A percentile compares a stretch with the other conserved stretches of the same genome.
Conservation (phyloP, 35 echinoderm and acorn worm species). For the Heliocidaris erythrogramma region DNA sequence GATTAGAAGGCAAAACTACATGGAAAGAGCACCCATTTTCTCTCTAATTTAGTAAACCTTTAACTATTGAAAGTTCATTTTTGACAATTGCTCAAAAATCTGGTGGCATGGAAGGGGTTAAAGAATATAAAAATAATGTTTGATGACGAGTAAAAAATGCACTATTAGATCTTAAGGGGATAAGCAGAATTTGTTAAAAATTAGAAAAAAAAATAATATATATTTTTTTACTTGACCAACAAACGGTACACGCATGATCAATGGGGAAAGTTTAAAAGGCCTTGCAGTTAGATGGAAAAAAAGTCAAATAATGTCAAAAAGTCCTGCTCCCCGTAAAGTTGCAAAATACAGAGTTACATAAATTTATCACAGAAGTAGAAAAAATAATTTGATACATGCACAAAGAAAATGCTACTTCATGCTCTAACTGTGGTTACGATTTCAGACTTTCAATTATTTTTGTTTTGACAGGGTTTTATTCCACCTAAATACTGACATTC, state of each 20-base stretch:
- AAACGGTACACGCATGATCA: too few relatives aligned
- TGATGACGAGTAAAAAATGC: constrained; percentile 22
- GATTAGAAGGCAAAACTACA: too few relatives aligned
- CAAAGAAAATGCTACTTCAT: constrained; percentile 27
- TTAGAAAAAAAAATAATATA: background rate
- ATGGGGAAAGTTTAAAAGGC: too few relatives aligned
- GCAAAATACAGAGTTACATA: background rate
- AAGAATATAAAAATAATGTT: constrained; percentile 21
- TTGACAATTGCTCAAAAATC: background rate
- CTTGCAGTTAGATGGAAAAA: constrained; percentile 5
- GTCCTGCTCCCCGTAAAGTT: too few relatives aligned
- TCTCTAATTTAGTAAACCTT: too few relatives aligned
- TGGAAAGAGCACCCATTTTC: too few relatives aligned
- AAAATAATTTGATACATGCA: constrained; percentile 26
- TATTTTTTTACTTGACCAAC: constrained; percentile 19
- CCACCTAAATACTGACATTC: too few relatives aligned
- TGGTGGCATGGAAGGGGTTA: background rate
- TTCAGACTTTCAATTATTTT: constrained; percentile 26
- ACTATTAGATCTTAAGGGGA: constrained; percentile 8
- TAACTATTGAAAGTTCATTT: too few relatives aligned
- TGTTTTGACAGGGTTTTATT: too few relatives aligned
- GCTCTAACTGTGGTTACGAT: constrained; percentile 10
- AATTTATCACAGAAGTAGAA: constrained; percentile 28
- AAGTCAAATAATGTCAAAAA: too few relatives aligned
- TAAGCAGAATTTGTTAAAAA: background rate